Percentiles rank a stretch among this genome's conserved stretches.
Conservation (phyloP, 1,140 invertebrate species). For the Coptotermes formosanus region DNA sequence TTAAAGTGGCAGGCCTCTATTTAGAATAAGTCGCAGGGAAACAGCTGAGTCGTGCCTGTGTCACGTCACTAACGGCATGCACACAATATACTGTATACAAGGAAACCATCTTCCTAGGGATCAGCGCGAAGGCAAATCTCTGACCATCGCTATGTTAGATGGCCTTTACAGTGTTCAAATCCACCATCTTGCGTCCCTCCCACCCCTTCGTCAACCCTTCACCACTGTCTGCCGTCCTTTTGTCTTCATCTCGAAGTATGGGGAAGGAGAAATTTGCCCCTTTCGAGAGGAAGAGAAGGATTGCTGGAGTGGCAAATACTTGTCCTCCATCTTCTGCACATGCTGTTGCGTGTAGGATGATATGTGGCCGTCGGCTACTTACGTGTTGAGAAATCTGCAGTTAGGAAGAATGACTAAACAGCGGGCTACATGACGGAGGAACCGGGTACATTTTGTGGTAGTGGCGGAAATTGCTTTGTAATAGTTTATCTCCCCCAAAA, state of each 20-base stretch:
- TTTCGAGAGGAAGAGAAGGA: background rate
- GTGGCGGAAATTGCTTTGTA: no score
- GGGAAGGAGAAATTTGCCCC: background rate
- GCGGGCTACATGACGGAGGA: no score
- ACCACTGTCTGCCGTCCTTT: background rate
- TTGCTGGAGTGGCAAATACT: background rate
- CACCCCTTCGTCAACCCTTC: background rate
- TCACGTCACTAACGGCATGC: background rate
- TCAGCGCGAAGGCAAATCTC: background rate
- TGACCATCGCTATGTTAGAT: background rate
- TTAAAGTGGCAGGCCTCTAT: background rate
- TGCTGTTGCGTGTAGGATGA: background rate
- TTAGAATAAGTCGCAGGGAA: background rate
- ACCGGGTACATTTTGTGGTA: no score
- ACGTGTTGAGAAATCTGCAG: no score
- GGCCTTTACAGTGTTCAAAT: background rate
- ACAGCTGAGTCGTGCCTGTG: background rate
- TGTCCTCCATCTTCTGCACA: background rate
- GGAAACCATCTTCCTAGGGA: background rate
- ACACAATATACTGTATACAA: background rate
- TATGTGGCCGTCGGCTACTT: no score
- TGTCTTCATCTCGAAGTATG: slow-evolving; percentile 2
- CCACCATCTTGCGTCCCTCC: background rate
- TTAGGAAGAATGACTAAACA: no score
- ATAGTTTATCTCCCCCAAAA: no score